These are phyloP conservation scores for Vollenhovia emeryi DNA, from an alignment of 1,140 invertebrate genomes.

Conservation along the genomic window DNA sequence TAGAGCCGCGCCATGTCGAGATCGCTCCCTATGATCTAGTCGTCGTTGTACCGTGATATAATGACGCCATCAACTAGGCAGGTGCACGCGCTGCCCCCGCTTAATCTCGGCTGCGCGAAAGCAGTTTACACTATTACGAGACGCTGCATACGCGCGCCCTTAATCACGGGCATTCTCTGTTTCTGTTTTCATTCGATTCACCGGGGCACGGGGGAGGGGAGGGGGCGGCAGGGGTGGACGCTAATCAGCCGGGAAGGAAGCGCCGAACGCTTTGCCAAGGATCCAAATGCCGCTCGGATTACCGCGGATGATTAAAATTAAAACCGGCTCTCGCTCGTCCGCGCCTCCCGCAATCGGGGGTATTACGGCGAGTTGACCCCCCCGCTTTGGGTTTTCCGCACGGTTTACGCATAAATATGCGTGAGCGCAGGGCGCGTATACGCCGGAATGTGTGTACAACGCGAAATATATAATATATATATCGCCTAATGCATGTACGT, in stretches of 20 bases:
- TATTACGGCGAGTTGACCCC: conserved; percentile 15
- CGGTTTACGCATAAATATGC: conserved; percentile 13
- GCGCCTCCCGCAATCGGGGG: conserved; percentile 5
- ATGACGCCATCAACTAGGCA: conserved; percentile 50
- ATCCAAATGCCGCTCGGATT: not conserved
- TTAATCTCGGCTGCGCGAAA: conserved; percentile 35
- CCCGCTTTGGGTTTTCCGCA: conserved; percentile 44
- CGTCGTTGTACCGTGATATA: conserved; percentile 51
- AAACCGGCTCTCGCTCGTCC: not conserved
- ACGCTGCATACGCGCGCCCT: not conserved
- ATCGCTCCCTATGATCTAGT: conserved; percentile 41
- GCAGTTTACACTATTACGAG: conserved; percentile 50
- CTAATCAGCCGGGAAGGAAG: conserved; percentile 1
- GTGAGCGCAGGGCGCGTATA: not conserved
- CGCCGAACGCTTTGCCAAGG: not conserved
- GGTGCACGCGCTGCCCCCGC: not conserved
- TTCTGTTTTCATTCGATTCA: conserved; percentile 23
- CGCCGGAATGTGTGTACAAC: conserved; percentile 38
- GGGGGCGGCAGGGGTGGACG: no score
- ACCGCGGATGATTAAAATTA: conserved; percentile 3
- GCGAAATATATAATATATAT: conserved; percentile 41
- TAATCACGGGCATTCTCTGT: not conserved
- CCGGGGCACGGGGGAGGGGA: no score
- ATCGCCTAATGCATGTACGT: conserved; percentile 47
- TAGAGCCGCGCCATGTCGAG: conserved; percentile 42